Percentiles rank a stretch among this genome's conserved stretches.
Conservation (phyloP, 1,140 invertebrate genomes). For the Pollicipes pollicipes region DNA sequence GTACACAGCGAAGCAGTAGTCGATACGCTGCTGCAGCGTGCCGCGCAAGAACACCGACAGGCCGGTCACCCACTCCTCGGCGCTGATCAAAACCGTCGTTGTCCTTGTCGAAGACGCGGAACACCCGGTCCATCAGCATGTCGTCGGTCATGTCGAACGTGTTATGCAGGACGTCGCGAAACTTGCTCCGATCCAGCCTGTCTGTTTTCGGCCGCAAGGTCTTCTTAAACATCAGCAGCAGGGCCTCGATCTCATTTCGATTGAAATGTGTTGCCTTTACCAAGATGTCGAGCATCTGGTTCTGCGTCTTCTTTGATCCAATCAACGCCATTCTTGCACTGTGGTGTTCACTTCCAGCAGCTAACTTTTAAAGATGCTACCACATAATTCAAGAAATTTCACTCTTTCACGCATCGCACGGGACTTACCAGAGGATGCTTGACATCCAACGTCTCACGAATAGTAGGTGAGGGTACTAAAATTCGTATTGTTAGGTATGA, state of each 20-base stretch:
- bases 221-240: conserved; percentile 15
- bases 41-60: conserved; percentile 58
- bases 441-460: no score
- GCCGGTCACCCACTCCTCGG: conserved; percentile 54
- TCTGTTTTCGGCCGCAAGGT: conserved; percentile 22
- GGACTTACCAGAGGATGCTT: no score
- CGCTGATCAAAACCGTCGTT: conserved; percentile 39
- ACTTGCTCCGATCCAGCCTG: conserved; percentile 59
- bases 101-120: conserved; percentile 63
- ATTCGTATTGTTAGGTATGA: no score
- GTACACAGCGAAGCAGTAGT: conserved; percentile 37
- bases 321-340: background rate
- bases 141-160: conserved; percentile 77
- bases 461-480: no score
- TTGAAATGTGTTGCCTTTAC: conserved; percentile 12
- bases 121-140: conserved; percentile 68
- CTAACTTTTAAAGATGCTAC: no score
- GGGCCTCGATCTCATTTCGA: conserved; percentile 15
- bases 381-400: no score
- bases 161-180: conserved; percentile 65
- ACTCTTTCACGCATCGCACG: no score
- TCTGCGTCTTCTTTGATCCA: conserved; percentile 11
- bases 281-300: conserved; percentile 10
- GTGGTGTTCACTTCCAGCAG: no score
- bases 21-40: conserved; percentile 26